Base-by-base conservation (phyloP, 1,140 invertebrate genomes). In the Heliconius hewitsoni region DNA sequence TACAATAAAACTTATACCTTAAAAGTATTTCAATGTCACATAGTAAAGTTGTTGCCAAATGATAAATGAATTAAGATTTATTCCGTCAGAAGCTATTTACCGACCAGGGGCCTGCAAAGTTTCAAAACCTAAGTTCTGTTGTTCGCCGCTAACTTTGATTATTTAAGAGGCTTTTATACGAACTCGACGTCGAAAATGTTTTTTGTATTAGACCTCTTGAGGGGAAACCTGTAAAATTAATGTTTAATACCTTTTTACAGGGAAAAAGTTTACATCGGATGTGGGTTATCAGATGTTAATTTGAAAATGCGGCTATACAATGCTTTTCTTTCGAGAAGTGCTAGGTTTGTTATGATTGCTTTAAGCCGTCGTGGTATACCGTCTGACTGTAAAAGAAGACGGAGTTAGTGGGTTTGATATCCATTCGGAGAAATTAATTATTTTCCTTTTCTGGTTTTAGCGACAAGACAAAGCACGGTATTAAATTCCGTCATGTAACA, bases 111-210 rank as follows among this genome's bases (percentile, higher is more conserved):
- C 57, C 57, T 60, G 39, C 77, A 34, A 78, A 78, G 55, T 78
- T 78, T 78, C 66, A 71, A 81, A 81, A 81, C 55, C 19, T 72
- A 83, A 83, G 55, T 77, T 81, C 73, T 82, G 75, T 81, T 76
- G 72, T 77, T 76, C 46, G 77, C 77, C 46, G 74, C 79, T 73
- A 84, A 85, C 81, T 85, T 84, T 76, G 72, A 82, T 83, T 85
- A 83, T 85, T 85, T 85, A 85, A 84, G 76, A 84, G 81, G 84
- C 79, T 85, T 81, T 79, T 78, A 46, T 77, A 78, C 27, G 72
- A 74, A 74, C 52, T 78, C 8, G 52, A 70, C 52, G 37, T 70
- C 19, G 39, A 42, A 79, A 76, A 81, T 57, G 30, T 81, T 77
- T 76, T 82, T 82, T 82, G 77, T 79, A 73, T 78, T 73, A 73